Conservation (phyloP, 2,113 vertebrate genomes). For the Zapus hudsonius region DNA sequence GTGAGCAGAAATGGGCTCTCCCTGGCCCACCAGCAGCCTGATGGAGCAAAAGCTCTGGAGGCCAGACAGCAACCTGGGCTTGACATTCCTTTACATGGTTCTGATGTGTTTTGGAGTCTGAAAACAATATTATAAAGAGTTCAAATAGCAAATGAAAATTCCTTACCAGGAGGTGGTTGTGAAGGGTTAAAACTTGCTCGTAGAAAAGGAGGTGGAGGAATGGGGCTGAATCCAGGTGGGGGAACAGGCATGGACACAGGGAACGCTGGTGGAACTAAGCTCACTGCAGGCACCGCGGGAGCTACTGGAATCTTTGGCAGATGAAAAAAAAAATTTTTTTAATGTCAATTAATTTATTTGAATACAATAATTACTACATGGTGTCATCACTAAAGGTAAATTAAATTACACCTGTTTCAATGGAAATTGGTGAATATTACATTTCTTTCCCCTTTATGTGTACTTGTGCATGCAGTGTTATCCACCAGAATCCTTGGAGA, state of each 20-base stretch:
- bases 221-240: constrained; percentile 93
- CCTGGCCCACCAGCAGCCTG: background rate
- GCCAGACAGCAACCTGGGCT: background rate
- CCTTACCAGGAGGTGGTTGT: constrained; percentile 96
- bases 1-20: background rate
- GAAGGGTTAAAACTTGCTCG: constrained; percentile 95
- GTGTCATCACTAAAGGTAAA: background rate
- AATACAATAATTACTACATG: constrained; percentile 21
- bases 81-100: background rate
- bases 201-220: constrained; percentile 95
- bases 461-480: background rate
- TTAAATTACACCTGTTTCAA: background rate
- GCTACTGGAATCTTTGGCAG: constrained; percentile 93
- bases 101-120: background rate
- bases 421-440: background rate
- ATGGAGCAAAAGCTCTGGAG: background rate
- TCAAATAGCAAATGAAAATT: background rate
- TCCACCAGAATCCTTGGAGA: background rate
- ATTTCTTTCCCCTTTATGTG: background rate
- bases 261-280: constrained; percentile 95
- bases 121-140: background rate
- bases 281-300: constrained; percentile 93
- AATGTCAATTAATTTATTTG: constrained; percentile 37
- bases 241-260: constrained; percentile 96
- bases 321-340: constrained; percentile 48